phyloP scores from a whole-genome alignment of 2,113 vertebrate species.

The Anolis carolinensis region DNA sequence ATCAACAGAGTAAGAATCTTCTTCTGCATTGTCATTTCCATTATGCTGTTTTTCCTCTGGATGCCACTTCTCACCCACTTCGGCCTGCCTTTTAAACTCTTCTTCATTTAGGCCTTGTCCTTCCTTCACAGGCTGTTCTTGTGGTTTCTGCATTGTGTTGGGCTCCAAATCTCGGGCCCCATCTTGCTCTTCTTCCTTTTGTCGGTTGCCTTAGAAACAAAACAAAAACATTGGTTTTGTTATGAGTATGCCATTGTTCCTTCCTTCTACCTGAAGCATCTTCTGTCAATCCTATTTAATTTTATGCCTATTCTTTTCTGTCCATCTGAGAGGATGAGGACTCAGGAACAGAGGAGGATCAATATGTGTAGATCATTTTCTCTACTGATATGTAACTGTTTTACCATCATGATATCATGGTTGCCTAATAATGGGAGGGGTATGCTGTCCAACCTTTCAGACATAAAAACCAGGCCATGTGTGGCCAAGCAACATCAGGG shows the following conservation, averaged over 20 bases:
- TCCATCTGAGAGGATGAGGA: neutral
- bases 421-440: neutral
- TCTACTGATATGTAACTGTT: neutral
- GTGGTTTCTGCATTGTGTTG: conserved; percentile 60
- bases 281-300: too few relatives aligned
- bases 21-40: conserved; percentile 38
- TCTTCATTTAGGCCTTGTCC: conserved; percentile 56
- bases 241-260: neutral
- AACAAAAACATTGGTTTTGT: neutral
- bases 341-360: neutral
- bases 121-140: conserved; percentile 55
- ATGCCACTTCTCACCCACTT: conserved; percentile 66
- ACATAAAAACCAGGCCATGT: too few relatives aligned
- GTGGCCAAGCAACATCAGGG: too few relatives aligned
- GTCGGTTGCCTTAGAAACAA: conserved; percentile 77
- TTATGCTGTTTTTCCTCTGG: conserved; percentile 47
- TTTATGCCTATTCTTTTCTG: neutral
- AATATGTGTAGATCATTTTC: neutral
- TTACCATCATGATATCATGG: neutral
- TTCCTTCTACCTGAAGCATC: neutral
- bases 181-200: conserved; percentile 72
- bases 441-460: too few relatives aligned
- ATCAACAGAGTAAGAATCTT: conserved; percentile 12
- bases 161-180: conserved; percentile 62
- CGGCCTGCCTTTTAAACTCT: conserved; percentile 66